phyloP scores from a whole-genome alignment of 1,140 invertebrate species.

The Solen grandis region DNA sequence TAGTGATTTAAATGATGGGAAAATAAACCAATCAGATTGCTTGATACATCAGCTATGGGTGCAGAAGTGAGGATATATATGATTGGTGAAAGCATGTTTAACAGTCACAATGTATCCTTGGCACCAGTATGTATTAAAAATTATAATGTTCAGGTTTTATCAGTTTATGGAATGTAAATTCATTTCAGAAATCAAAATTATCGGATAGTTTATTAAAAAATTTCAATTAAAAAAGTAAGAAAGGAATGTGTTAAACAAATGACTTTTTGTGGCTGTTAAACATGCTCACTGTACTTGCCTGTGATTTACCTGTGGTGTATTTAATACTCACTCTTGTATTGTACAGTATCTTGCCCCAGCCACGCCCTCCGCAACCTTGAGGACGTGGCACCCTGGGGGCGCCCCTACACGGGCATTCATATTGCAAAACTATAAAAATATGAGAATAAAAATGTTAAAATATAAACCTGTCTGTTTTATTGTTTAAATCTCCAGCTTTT shows the following conservation, averaged over 20 bases:
- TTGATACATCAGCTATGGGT: slow-evolving; percentile 21
- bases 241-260: too few species aligned
- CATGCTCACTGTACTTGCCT: slow-evolving; percentile 36
- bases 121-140: too few species aligned
- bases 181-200: too few species aligned
- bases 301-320: slow-evolving; percentile 57
- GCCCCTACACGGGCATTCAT: slow-evolving; percentile 46
- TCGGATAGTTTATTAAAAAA: too few species aligned
- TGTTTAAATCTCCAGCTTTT: too few species aligned
- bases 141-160: too few species aligned
- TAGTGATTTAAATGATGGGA: too few species aligned
- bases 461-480: neutral
- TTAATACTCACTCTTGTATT: slow-evolving; percentile 51
- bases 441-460: slow-evolving; percentile 52
- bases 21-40: slow-evolving; percentile 21
- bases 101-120: too few species aligned
- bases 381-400: neutral
- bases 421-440: slow-evolving; percentile 56
- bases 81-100: too few species aligned
- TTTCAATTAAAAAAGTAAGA: too few species aligned
- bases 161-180: too few species aligned
- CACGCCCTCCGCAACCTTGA: neutral
- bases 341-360: slow-evolving; percentile 43
- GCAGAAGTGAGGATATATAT: slow-evolving; percentile 4
- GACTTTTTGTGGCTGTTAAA: too few species aligned